Evolutionary conservation across 2,888 invertebrate genomes (phyloP).

Genomic region (Drosophila meridionalis): DNA sequence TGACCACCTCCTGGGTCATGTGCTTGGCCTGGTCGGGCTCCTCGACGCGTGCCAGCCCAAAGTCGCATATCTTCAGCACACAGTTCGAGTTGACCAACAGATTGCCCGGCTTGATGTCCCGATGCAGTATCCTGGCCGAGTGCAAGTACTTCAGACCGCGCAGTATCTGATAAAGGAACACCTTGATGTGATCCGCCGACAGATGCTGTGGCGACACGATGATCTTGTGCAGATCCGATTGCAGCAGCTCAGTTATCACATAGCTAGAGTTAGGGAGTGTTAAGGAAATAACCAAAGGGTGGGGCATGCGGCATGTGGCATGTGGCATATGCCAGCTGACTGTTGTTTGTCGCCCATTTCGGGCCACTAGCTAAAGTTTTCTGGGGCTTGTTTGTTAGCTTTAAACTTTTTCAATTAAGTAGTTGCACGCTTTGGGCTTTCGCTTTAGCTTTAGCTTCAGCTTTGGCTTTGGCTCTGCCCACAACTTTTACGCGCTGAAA

Average conservation of each 20-base stretch:
- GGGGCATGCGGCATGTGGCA: background rate
- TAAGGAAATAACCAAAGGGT: constrained; percentile 5
- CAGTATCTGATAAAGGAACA: constrained; percentile 99
- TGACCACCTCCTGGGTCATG: constrained; percentile 99
- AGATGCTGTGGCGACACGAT: constrained; percentile 99
- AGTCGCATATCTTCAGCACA: constrained; percentile 99
- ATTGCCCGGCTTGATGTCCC: constrained; percentile 99
- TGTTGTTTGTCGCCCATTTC: background rate
- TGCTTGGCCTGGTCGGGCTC: constrained; percentile 96
- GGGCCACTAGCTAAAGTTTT: constrained; percentile 14
- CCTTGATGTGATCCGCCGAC: constrained; percentile 99
- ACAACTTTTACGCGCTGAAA: constrained; percentile 45
- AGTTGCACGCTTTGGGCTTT: constrained; percentile 14
- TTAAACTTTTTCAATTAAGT: constrained; percentile 75
- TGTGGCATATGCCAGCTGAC: background rate
- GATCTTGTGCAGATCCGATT: constrained; percentile 99
- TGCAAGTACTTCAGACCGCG: constrained; percentile 99
- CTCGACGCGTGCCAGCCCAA: constrained; percentile 98
- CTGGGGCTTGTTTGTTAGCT: constrained; percentile 46
- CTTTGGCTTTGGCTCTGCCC: constrained; percentile 11
- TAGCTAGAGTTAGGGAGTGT: constrained; percentile 88
- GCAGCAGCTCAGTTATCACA: constrained; percentile 99
- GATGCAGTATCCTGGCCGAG: constrained; percentile 98
- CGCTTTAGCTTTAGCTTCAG: background rate
- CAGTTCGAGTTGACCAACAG: constrained; percentile 99